A percentile compares a stretch with the other conserved stretches of the same genome.
These are phyloP conservation scores for Lepidurus apus DNA, from an alignment of 1,140 invertebrate genomes.

Conservation along the genomic window DNA sequence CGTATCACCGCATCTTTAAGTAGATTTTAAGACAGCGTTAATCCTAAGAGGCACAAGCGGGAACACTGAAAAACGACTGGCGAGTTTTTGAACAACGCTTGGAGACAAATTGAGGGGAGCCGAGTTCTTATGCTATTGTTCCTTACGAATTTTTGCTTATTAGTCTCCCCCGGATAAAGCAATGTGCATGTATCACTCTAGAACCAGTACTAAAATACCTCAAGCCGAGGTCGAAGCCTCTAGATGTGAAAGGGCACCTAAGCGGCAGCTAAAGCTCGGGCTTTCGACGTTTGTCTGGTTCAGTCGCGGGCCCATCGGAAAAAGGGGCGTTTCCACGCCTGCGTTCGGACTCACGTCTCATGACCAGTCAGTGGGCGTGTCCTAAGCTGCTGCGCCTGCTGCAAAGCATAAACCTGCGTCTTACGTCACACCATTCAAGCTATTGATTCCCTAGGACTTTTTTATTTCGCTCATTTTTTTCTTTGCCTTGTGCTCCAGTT, in stretches of 20 bases:
- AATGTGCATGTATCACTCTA: slow-evolving; percentile 14
- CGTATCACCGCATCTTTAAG: slow-evolving; percentile 9
- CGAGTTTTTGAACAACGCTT: not conserved
- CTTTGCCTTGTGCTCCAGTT: slow-evolving; percentile 4
- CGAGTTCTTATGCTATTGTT: not conserved
- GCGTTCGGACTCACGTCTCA: not conserved
- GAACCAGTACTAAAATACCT: slow-evolving; percentile 10
- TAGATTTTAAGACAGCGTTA: not conserved
- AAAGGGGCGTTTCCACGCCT: slow-evolving; percentile 12
- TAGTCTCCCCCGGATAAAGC: not conserved
- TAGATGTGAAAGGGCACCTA: slow-evolving; percentile 14
- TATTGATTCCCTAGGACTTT: not conserved
- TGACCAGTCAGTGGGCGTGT: slow-evolving; percentile 16
- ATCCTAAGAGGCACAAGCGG: slow-evolving; percentile 20
- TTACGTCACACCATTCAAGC: slow-evolving; percentile 16
- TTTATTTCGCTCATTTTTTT: not conserved
- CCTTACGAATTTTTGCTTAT: not conserved
- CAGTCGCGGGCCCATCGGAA: not conserved
- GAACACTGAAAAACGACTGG: not conserved
- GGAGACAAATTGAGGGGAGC: not conserved
- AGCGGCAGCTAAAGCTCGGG: not conserved
- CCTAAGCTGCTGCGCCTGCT: not conserved
- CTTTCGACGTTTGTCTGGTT: not conserved
- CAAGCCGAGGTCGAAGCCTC: slow-evolving; percentile 9
- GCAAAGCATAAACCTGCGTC: not conserved